Base-by-base conservation (phyloP, 2,113 vertebrate species). In the Mohoua ochrocephala region DNA sequence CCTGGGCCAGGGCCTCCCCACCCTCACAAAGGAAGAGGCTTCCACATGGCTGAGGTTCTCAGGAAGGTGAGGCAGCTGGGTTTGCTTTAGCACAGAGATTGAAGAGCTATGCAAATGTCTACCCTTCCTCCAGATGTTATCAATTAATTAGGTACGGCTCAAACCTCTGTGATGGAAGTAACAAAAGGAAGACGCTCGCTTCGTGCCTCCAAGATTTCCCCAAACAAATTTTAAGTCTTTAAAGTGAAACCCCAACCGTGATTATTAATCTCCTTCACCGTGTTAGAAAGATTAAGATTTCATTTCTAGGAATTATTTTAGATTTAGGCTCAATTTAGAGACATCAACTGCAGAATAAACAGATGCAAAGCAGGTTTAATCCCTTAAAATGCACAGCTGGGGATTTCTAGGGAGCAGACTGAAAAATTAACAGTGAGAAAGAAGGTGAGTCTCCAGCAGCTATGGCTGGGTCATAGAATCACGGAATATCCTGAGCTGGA, bases 311-410 rank as follows among this genome's bases (percentile, higher is more conserved):
- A 94, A 95, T 97, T 95, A 94, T 85, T 96, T 82, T 31, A 65
- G 91, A 87, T 89, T 95, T 91, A 95, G 81, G 33, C 35, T 95
- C 87, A 79, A 94, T 95, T 96, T 76, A 76, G 70, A 87, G 94
- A 47, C 77, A 84, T 49, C 63, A 68, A 56, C 65, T 68, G 65
- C 77, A 79, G n/a, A 75, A 73, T 31, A 92, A 93, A 93, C 87
- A 94, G 91, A 91, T 64, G 89, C 61, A 82, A 89, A 94, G 77
- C 80, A 84, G 65, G 74, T 85, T 91, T 95, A 73, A 96, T 95
- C 89, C 90, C 81, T 84, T 31, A 13, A 89, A 94, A 65, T 13
- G 76, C 49, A 30, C 80, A 79, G 70, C 77, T 82, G 84, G 87
- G 87, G 53, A 95, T 85, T 87, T 63, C 57, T 22, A 28, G 2